These are phyloP conservation scores for Mycalesis mineus DNA, from an alignment of 2,888 invertebrate species.

Conservation along the genomic window DNA sequence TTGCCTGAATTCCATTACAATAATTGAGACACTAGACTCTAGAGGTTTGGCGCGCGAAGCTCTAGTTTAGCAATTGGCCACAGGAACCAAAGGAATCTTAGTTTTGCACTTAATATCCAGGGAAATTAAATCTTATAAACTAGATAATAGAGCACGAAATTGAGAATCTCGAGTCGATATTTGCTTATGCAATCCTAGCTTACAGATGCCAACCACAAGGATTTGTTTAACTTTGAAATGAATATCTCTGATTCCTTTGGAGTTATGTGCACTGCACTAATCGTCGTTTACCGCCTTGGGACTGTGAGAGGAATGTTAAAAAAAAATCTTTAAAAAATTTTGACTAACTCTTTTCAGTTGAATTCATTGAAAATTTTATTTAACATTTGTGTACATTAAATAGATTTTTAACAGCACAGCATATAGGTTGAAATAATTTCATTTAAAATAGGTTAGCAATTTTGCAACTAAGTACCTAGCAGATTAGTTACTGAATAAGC, in stretches of 20 bases:
- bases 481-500: too few species aligned
- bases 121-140: background rate
- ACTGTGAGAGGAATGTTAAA: too few species aligned
- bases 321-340: too few species aligned
- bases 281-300: too few species aligned
- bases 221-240: slow-evolving; percentile 1
- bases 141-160: background rate
- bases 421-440: too few species aligned
- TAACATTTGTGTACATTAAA: too few species aligned
- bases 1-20: slow-evolving; percentile 8
- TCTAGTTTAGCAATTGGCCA: slow-evolving; percentile 7
- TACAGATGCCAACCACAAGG: background rate
- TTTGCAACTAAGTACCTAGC: too few species aligned
- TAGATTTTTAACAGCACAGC: too few species aligned
- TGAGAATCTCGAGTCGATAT: background rate
- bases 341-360: too few species aligned
- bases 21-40: background rate
- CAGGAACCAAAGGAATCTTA: slow-evolving; percentile 15
- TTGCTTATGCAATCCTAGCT: slow-evolving; percentile 6
- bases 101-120: background rate
- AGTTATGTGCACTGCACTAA: too few species aligned
- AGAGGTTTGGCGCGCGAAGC: slow-evolving; percentile 4
- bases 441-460: too few species aligned
- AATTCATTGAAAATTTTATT: too few species aligned
- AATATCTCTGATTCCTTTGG: background rate